phyloP scores from a whole-genome alignment of 2,113 vertebrate species.

The Felis catus region F.catus_Fca126_mat1.0 CM031412.1:56796501-56797000 shows the following conservation, averaged over 20 bases:
- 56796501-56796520: slow-evolving; percentile 16
- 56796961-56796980: neutral
- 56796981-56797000: neutral
- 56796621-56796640: neutral
- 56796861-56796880: neutral
- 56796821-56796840: neutral
- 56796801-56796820: neutral
- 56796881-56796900: neutral
- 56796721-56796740: neutral
- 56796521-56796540: neutral
- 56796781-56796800: neutral
- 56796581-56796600: neutral
- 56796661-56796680: neutral
- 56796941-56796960: neutral
- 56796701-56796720: neutral
- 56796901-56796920: neutral
- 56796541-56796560: neutral
- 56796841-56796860: neutral
- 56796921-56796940: neutral
- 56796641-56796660: neutral
- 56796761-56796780: neutral
- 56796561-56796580: slow-evolving; percentile 10
- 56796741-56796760: neutral
- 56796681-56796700: neutral
- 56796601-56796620: neutral